Conservation (phyloP, 2,113 vertebrate species). For the Anser brachyrhynchus region DNA sequence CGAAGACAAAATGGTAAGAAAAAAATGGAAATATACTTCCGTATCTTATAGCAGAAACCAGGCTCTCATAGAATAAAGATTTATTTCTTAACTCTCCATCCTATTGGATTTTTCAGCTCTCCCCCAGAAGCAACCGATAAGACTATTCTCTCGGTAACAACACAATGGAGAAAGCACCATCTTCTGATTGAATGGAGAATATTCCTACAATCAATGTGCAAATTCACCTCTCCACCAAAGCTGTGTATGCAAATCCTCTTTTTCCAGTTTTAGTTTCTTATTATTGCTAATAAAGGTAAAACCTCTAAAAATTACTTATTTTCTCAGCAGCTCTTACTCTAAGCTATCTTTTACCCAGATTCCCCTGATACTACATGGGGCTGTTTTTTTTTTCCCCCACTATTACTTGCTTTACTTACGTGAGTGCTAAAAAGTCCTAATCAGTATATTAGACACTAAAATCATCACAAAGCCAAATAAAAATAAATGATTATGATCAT, state of each 20-base stretch:
- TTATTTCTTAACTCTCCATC: not conserved
- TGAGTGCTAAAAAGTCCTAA: not conserved
- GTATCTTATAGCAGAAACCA: not conserved
- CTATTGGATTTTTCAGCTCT: not conserved
- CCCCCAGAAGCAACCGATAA: not conserved
- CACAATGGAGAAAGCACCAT: not conserved
- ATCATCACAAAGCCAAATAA: not conserved
- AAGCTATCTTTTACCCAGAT: not conserved
- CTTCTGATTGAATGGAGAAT: not conserved
- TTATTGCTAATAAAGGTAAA: not conserved
- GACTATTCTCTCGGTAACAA: not conserved
- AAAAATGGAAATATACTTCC: not conserved
- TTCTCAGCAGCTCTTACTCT: not conserved
- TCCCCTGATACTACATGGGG: not conserved
- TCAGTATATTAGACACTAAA: not conserved
- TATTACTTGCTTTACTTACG: not conserved
- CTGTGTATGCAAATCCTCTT: not conserved
- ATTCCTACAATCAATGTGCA: not conserved
- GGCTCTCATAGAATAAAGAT: not conserved
- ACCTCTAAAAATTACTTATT: not conserved
- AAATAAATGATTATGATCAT: not conserved
- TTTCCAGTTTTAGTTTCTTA: not conserved
- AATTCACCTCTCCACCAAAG: not conserved
- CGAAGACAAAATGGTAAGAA: not conserved
- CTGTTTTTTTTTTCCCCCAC: fast-evolving